These are phyloP conservation scores for Chloroceryle aenea DNA, from an alignment of 2,113 vertebrate genomes.

Conservation along the genomic window DNA sequence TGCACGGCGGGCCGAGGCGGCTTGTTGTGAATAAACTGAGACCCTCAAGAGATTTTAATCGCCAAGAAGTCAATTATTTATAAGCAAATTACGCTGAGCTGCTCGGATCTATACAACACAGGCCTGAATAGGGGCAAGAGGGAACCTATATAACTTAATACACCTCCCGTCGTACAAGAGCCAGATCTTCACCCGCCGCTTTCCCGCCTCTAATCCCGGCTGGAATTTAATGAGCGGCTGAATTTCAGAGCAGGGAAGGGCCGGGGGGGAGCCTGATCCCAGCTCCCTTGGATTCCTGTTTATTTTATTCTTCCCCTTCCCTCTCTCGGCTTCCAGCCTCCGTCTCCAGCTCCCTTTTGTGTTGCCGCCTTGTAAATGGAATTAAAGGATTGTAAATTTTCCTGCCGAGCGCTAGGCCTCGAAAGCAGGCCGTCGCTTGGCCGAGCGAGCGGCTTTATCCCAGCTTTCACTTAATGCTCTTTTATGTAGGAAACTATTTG, in stretches of 20 bases:
- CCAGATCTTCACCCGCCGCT: background rate
- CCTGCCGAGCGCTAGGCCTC: conserved; percentile 20
- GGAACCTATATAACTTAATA: conserved; percentile 49
- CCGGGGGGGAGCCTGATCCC: background rate
- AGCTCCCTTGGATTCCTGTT: conserved; percentile 11
- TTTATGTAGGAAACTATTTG: conserved; percentile 17
- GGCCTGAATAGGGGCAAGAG: conserved; percentile 76
- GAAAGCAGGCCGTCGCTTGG: background rate
- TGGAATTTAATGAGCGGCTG: conserved; percentile 49
- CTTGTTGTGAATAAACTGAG: conserved; percentile 83
- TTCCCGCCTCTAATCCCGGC: background rate
- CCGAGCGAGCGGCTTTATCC: background rate
- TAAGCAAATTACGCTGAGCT: conserved; percentile 88
- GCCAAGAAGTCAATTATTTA: conserved; percentile 92
- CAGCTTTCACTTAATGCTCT: background rate
- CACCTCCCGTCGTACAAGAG: conserved; percentile 45
- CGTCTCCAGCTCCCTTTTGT: conserved; percentile 28
- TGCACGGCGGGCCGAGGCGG: conserved; percentile 79
- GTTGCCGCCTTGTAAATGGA: conserved; percentile 53
- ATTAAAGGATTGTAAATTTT: conserved; percentile 57
- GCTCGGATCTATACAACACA: conserved; percentile 75
- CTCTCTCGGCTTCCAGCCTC: background rate
- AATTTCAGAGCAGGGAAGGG: background rate
- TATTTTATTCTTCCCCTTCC: conserved; percentile 23
- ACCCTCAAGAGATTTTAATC: conserved; percentile 87